A percentile compares a stretch with the other conserved stretches of the same genome.
Evolutionary conservation across 2,113 vertebrate genomes (phyloP).

Genomic region (Saimiri boliviensis): DNA sequence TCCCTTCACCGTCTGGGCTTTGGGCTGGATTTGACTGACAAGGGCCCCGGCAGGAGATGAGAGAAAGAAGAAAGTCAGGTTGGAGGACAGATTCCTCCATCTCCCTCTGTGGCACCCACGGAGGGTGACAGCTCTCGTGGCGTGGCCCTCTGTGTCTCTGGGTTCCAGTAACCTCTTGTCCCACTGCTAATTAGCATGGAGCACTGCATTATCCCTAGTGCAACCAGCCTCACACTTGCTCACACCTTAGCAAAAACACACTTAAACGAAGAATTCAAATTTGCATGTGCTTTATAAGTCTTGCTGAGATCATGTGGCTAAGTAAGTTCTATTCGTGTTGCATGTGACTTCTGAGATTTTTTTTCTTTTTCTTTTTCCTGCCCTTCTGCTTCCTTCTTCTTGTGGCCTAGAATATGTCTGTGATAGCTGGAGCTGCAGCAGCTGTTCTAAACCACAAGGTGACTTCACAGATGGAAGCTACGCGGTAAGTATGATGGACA

Average conservation of each 20-base stretch:
- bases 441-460: background rate
- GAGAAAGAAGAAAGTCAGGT: background rate
- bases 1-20: background rate
- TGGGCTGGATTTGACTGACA: background rate
- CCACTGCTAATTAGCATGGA: background rate
- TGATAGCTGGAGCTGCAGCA: constrained; percentile 15
- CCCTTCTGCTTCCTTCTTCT: background rate
- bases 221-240: background rate
- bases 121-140: background rate
- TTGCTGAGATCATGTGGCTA: background rate
- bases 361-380: background rate
- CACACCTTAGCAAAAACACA: background rate
- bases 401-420: background rate
- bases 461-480: background rate
- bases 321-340: background rate
- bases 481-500: background rate
- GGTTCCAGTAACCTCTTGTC: background rate
- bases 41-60: background rate
- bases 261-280: background rate
- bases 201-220: background rate
- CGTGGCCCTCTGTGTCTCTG: background rate
- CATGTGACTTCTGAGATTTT: background rate
- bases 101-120: background rate
- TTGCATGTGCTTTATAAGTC: background rate
- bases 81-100: background rate